These are phyloP conservation scores for Leptinotarsa undecemlineata DNA, from an alignment of 1,140 invertebrate species.

Conservation along the genomic window DNA sequence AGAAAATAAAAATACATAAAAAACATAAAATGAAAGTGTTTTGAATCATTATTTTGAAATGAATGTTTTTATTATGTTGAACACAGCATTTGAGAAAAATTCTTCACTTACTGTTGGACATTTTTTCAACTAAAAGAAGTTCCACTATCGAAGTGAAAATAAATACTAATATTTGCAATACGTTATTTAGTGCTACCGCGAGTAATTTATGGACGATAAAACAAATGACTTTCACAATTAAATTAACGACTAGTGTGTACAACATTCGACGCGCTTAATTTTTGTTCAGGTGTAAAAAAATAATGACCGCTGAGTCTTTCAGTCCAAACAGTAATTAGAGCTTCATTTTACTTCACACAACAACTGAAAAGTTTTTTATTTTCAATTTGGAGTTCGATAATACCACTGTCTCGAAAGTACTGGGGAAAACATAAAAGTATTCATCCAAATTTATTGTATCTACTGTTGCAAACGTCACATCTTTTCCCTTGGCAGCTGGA, in stretches of 20 bases:
- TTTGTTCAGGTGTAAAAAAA: slow-evolving; percentile 5
- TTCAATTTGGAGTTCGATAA: background rate
- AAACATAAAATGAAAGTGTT: no score
- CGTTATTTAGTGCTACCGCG: slow-evolving; percentile 32
- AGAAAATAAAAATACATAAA: no score
- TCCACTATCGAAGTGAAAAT: background rate
- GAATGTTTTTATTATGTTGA: no score
- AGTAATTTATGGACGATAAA: slow-evolving; percentile 36
- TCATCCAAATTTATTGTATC: no score
- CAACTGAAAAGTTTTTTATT: background rate
- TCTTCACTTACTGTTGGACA: no score
- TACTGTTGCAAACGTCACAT: no score
- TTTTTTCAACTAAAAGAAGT: no score
- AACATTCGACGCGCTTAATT: slow-evolving; percentile 9
- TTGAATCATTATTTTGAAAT: no score
- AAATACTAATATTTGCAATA: slow-evolving; percentile 28
- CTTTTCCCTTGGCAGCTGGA: background rate
- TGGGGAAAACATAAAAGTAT: no score
- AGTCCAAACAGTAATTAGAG: background rate
- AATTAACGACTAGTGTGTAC: slow-evolving; percentile 21
- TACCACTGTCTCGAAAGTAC: no score
- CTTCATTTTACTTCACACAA: background rate
- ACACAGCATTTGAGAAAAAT: no score
- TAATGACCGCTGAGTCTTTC: background rate
- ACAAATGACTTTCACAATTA: slow-evolving; percentile 29